phyloP scores from a whole-genome alignment of 1,140 invertebrate species.

The Pectinophora gossypiella region DNA sequence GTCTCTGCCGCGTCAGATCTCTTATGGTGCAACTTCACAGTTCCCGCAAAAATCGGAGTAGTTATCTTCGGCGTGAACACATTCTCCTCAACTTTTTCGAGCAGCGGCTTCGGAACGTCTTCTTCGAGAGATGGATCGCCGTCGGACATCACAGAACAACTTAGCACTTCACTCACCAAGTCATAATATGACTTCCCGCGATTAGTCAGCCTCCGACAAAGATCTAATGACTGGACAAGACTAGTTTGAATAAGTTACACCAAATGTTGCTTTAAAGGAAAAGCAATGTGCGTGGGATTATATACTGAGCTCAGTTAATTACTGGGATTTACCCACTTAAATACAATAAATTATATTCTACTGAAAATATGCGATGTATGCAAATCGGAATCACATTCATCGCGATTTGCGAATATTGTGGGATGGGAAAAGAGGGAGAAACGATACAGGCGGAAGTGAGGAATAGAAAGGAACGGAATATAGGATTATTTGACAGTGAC shows the following conservation, averaged over 20 bases:
- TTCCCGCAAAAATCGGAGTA: slow-evolving; percentile 57
- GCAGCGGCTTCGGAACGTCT: slow-evolving; percentile 57
- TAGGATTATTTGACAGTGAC: no score
- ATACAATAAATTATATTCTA: no score
- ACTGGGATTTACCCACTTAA: no score
- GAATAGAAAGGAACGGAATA: no score
- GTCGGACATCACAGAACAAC: slow-evolving; percentile 64
- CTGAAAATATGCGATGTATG: no score
- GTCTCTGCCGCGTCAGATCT: slow-evolving; percentile 50
- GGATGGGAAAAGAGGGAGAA: no score
- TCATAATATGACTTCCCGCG: slow-evolving; percentile 10
- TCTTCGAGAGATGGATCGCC: slow-evolving; percentile 73
- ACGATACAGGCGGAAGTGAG: no score
- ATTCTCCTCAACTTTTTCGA: slow-evolving; percentile 58
- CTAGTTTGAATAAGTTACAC: background rate
- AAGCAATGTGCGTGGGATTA: no score
- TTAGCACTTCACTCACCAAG: slow-evolving; percentile 11
- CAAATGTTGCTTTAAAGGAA: no score
- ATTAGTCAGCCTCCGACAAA: slow-evolving; percentile 32
- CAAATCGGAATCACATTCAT: no score
- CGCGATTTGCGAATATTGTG: no score
- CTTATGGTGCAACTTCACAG: slow-evolving; percentile 56
- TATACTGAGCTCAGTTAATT: no score
- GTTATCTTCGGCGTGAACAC: slow-evolving; percentile 63
- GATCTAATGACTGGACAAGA: background rate